These are phyloP conservation scores for Eupelmus urozonus DNA, from an alignment of 2,888 invertebrate species.

Conservation along the genomic window DNA sequence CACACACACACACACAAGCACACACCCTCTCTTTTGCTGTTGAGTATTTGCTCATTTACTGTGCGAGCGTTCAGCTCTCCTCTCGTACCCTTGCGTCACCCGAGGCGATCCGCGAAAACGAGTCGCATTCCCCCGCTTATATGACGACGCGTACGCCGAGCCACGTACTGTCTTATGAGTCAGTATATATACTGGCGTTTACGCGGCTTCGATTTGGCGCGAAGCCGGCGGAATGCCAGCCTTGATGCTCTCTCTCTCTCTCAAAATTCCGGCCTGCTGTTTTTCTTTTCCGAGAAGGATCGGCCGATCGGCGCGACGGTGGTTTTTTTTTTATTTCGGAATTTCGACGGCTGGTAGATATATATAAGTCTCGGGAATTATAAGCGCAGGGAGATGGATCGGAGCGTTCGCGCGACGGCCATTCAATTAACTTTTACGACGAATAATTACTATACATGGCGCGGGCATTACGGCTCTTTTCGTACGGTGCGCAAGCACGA, in stretches of 20 bases:
- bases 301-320: neutral
- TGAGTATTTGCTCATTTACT: too few relatives aligned
- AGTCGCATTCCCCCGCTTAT: conserved; percentile 44
- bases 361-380: neutral
- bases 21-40: too few relatives aligned
- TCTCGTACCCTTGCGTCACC: conserved; percentile 24
- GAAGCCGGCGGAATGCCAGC: neutral
- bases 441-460: neutral
- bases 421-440: conserved; percentile 45
- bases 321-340: neutral
- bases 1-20: too few relatives aligned
- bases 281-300: conserved; percentile 36
- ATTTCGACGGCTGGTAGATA: neutral
- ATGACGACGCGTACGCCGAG: neutral
- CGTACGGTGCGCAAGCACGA: conserved; percentile 8
- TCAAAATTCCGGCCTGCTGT: too few relatives aligned
- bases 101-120: conserved; percentile 53
- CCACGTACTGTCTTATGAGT: neutral
- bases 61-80: too few relatives aligned
- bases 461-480: conserved; percentile 14
- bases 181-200: neutral
- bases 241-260: conserved; percentile 6
- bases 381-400: neutral
- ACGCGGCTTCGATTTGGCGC: conserved; percentile 2
- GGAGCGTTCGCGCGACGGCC: neutral